Conservation (phyloP, 2,888 invertebrate species). For the Yponomeuta malinellus region DNA sequence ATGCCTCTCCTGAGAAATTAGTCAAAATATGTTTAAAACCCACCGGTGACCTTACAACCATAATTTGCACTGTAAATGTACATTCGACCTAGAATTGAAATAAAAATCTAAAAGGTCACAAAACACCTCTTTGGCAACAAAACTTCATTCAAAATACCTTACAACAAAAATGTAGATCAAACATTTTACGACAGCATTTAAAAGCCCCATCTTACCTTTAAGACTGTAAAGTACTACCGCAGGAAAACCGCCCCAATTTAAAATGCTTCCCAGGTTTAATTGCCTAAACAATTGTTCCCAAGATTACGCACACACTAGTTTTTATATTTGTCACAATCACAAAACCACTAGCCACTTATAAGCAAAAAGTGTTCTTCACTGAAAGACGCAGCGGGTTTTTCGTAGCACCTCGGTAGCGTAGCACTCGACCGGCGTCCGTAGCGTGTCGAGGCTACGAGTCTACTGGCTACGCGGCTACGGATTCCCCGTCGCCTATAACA, state of each 20-base stretch:
- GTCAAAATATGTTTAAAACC: no score
- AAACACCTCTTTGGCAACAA: neutral
- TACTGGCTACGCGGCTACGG: neutral
- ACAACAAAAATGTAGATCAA: slow-evolving; percentile 1
- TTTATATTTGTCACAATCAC: neutral
- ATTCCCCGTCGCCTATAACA: neutral
- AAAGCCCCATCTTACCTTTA: neutral
- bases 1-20: no score
- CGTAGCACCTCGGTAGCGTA: neutral
- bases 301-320: neutral
- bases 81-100: no score
- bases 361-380: neutral
- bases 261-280: neutral
- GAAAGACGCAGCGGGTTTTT: neutral
- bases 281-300: neutral
- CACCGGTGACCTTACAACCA: no score
- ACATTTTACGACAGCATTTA: neutral
- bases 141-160: neutral
- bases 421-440: neutral
- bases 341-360: neutral
- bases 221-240: neutral
- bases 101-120: no score
- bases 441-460: neutral
- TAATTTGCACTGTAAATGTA: no score
- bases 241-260: neutral